Conservation (phyloP, 2,113 vertebrate genomes). For the Sylvietta virens region DNA sequence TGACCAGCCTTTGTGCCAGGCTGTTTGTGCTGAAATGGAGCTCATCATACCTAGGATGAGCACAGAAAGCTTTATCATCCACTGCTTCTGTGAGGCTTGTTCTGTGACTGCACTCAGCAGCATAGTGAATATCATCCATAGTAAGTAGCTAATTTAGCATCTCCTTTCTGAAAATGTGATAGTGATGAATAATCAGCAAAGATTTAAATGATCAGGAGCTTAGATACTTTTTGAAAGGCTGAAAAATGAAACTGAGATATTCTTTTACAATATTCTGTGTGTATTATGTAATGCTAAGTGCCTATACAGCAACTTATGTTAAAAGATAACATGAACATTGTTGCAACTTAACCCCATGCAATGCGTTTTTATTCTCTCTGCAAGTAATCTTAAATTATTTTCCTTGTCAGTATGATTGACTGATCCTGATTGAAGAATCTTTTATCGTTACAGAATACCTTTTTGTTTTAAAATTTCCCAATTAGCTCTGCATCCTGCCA, state of each 20-base stretch:
- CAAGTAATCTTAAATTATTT: constrained; percentile 11
- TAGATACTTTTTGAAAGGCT: neutral
- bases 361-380: neutral
- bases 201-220: neutral
- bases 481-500: neutral
- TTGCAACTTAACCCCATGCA: neutral
- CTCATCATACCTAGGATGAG: neutral
- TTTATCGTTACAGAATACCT: neutral
- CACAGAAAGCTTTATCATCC: neutral
- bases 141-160: constrained; percentile 31
- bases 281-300: neutral
- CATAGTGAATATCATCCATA: constrained; percentile 24
- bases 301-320: neutral
- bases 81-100: neutral
- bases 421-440: constrained; percentile 9
- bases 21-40: neutral
- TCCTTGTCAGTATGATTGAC: constrained; percentile 25
- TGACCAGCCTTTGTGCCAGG: neutral
- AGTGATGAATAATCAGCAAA: constrained; percentile 16
- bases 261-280: neutral
- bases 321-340: neutral
- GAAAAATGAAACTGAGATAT: neutral
- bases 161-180: neutral
- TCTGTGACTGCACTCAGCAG: neutral
- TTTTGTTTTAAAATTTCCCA: constrained; percentile 45